A percentile compares a stretch with the other conserved stretches of the same genome.
phyloP scores from a whole-genome alignment of 2,888 invertebrate species.

The Phyllotreta cruciferae region DNA sequence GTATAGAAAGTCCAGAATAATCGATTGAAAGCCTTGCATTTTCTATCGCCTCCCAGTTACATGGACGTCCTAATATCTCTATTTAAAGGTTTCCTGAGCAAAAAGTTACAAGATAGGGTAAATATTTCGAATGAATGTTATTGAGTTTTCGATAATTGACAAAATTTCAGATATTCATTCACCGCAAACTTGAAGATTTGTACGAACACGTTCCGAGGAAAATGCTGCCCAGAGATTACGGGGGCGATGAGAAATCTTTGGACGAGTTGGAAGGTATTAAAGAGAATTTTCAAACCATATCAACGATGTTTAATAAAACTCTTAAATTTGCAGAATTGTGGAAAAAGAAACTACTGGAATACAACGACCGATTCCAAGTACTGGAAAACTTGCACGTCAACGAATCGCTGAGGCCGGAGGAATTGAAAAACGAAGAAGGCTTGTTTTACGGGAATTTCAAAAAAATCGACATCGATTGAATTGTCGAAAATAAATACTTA shows the following conservation, averaged over 20 bases:
- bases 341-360: constrained; percentile 16
- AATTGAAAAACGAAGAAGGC: constrained; percentile 7
- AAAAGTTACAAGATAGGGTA: constrained; percentile 11
- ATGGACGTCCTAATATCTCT: not conserved
- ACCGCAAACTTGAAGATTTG: not conserved
- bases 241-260: constrained; percentile 13
- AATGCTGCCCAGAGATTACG: constrained; percentile 18
- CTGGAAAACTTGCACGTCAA: constrained; percentile 10
- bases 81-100: not conserved
- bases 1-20: constrained; percentile 21
- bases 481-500: no score
- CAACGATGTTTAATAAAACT: not conserved
- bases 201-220: constrained; percentile 15
- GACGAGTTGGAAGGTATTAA: not conserved
- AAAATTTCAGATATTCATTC: constrained; percentile 12
- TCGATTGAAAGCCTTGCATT: constrained; percentile 15
- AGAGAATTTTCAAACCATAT: not conserved
- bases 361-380: constrained; percentile 15
- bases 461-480: constrained; percentile 7
- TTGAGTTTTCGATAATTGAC: not conserved
- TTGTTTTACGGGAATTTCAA: constrained; percentile 12
- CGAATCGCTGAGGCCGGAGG: constrained; percentile 4
- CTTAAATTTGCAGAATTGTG: constrained; percentile 13
- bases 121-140: not conserved
- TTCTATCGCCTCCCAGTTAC: constrained; percentile 12